Percentiles rank a stretch among this genome's conserved stretches.
These are phyloP conservation scores for Hedya salicella DNA, from an alignment of 2,888 invertebrate genomes.

Conservation along the genomic window DNA sequence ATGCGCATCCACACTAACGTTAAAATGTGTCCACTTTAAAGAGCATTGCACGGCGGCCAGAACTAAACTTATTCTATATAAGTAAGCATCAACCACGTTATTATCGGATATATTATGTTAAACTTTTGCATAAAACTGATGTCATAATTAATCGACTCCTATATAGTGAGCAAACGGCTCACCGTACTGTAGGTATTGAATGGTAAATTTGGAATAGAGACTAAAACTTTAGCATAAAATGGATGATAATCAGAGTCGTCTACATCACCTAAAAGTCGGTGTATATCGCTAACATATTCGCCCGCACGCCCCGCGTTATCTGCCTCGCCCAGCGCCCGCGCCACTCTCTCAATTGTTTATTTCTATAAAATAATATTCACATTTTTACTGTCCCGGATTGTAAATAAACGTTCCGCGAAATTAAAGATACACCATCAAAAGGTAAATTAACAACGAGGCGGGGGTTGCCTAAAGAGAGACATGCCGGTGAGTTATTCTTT, in stretches of 20 bases:
- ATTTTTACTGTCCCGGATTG: slow-evolving; percentile 50
- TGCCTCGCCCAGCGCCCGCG: slow-evolving; percentile 56
- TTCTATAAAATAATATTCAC: slow-evolving; percentile 70
- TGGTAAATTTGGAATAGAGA: background rate
- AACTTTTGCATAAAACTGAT: too few species aligned
- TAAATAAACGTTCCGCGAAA: slow-evolving; percentile 19
- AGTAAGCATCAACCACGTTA: too few species aligned
- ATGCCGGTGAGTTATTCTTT: background rate
- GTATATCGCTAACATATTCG: slow-evolving; percentile 72
- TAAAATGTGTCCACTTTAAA: too few species aligned
- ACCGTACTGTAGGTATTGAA: background rate
- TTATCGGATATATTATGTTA: too few species aligned
- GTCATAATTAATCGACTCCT: too few species aligned
- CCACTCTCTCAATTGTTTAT: slow-evolving; percentile 66
- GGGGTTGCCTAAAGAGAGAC: background rate
- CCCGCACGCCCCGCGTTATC: slow-evolving; percentile 71
- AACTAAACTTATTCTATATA: too few species aligned
- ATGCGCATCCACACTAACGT: too few species aligned
- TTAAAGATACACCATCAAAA: slow-evolving; percentile 7
- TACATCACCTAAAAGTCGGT: slow-evolving; percentile 58
- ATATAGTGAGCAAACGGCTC: too few species aligned
- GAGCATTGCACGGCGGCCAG: too few species aligned
- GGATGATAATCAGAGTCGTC: slow-evolving; percentile 29
- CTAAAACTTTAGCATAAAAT: slow-evolving; percentile 21
- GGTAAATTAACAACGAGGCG: background rate